These are phyloP conservation scores for Rousettus madagascariensis DNA, from an alignment of 2,797 vertebrate species.

Conservation along the genomic window DNA sequence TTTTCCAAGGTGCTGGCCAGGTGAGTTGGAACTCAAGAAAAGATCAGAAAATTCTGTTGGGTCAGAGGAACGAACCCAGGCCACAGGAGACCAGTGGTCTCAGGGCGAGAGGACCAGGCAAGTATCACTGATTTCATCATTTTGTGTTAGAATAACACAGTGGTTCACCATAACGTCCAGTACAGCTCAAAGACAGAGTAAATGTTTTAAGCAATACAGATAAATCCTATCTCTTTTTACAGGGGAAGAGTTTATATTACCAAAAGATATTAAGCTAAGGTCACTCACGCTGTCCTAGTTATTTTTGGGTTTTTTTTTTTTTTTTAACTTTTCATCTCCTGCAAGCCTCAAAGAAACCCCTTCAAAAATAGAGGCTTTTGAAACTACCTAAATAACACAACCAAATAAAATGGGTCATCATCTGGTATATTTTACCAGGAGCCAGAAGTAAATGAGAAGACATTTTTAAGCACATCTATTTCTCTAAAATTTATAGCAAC, in stretches of 20 bases:
- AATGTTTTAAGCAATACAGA: not conserved
- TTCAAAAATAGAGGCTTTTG: constrained; percentile 62
- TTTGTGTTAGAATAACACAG: not conserved
- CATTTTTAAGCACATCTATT: not conserved
- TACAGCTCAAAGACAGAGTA: not conserved
- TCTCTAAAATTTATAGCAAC: constrained; percentile 1
- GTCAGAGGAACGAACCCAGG: not conserved
- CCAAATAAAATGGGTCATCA: constrained; percentile 61
- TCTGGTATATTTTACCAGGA: constrained; percentile 15
- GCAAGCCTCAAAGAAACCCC: constrained; percentile 66
- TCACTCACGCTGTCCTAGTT: constrained; percentile 61
- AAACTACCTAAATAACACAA: constrained; percentile 69
- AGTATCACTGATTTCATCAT: not conserved
- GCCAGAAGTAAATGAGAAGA: constrained; percentile 10
- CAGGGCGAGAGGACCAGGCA: not conserved
- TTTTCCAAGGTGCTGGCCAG: not conserved
- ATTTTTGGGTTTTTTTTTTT: not conserved
- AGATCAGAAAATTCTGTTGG: not conserved
- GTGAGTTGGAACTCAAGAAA: not conserved
- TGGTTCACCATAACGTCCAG: not conserved
- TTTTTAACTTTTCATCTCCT: constrained; percentile 46
- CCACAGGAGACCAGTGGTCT: not conserved
- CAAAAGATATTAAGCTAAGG: constrained; percentile 48
- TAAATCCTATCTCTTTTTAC: not conserved
- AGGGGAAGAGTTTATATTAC: constrained; percentile 39